A percentile compares a stretch with the other conserved stretches of the same genome.
Conservation (phyloP, 2,797 vertebrate species). For the Acanthis flammea region DNA sequence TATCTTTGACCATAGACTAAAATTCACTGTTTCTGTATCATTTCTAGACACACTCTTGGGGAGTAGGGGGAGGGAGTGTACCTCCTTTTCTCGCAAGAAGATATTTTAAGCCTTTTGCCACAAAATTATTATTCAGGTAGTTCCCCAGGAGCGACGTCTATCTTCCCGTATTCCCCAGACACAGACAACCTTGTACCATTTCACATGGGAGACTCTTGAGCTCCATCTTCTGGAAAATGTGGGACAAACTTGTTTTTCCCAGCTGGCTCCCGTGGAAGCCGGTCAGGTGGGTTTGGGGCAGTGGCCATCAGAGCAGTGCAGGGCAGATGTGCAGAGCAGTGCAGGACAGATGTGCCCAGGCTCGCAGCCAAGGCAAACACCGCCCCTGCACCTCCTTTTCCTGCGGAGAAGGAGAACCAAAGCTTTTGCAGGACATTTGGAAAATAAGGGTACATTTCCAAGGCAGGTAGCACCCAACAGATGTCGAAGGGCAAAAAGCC, state of each 20-base stretch:
- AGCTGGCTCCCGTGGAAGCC: background rate
- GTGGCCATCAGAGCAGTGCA: fast-evolving
- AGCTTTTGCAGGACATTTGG: background rate
- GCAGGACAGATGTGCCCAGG: background rate
- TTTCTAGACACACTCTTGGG: background rate
- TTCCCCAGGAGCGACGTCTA: background rate
- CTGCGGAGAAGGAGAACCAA: background rate
- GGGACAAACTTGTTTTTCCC: background rate
- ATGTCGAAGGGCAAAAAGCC: background rate
- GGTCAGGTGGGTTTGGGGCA: background rate
- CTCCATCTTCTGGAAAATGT: conserved; percentile 57
- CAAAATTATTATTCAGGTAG: background rate
- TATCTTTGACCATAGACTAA: background rate
- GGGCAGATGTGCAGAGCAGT: background rate
- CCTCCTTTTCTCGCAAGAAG: background rate
- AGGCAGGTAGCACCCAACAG: background rate
- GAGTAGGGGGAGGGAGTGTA: fast-evolving
- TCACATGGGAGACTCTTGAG: conserved; percentile 44
- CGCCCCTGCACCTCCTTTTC: fast-evolving
- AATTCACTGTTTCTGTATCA: background rate
- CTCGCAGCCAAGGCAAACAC: background rate
- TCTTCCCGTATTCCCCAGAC: background rate
- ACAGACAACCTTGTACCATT: fast-evolving
- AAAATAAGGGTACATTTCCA: background rate
- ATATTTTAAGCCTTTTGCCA: background rate